These are phyloP conservation scores for Paraplagusia blochii DNA, from an alignment of 2,113 vertebrate species.

Conservation along the genomic window DNA sequence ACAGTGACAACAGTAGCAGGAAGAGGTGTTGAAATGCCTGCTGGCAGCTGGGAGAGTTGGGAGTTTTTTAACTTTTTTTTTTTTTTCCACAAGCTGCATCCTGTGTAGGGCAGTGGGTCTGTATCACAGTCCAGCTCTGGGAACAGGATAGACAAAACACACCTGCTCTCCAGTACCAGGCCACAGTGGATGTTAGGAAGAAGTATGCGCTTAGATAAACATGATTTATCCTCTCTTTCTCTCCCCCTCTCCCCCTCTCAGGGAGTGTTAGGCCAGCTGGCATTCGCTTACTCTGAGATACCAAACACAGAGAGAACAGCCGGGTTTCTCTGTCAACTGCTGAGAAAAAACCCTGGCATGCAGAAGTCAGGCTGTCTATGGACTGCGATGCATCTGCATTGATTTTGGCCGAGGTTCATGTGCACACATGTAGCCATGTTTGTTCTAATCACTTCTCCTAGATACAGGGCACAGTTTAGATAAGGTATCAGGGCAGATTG, in stretches of 20 bases:
- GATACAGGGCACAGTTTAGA: slow-evolving; percentile 31
- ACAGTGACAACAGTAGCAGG: slow-evolving; percentile 35
- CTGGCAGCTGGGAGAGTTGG: slow-evolving; percentile 47
- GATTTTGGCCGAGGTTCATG: slow-evolving; percentile 38
- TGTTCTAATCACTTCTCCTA: slow-evolving; percentile 31
- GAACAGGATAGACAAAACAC: slow-evolving; percentile 84
- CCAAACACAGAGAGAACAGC: slow-evolving; percentile 38
- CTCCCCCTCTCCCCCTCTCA: slow-evolving; percentile 35
- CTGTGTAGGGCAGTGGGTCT: slow-evolving; percentile 81
- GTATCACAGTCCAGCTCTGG: slow-evolving; percentile 85
- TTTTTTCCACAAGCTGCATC: slow-evolving; percentile 89
- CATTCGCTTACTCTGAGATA: slow-evolving; percentile 72
- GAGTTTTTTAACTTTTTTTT: slow-evolving; percentile 23
- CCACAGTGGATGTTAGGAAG: slow-evolving; percentile 85
- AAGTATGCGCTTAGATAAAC: slow-evolving; percentile 86
- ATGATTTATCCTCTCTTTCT: slow-evolving; percentile 72
- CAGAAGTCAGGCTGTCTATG: slow-evolving; percentile 31
- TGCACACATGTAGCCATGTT: slow-evolving; percentile 35
- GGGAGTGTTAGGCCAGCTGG: slow-evolving; percentile 78
- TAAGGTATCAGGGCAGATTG: slow-evolving; percentile 10
- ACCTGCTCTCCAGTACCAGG: slow-evolving; percentile 88
- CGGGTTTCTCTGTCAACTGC: slow-evolving; percentile 35
- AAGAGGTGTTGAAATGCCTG: slow-evolving; percentile 48
- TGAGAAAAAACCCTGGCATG: slow-evolving; percentile 35
- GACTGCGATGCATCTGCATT: slow-evolving; percentile 24